Evolutionary conservation across 2,113 vertebrate species (phyloP).

Genomic region (Propithecus coquereli): DNA sequence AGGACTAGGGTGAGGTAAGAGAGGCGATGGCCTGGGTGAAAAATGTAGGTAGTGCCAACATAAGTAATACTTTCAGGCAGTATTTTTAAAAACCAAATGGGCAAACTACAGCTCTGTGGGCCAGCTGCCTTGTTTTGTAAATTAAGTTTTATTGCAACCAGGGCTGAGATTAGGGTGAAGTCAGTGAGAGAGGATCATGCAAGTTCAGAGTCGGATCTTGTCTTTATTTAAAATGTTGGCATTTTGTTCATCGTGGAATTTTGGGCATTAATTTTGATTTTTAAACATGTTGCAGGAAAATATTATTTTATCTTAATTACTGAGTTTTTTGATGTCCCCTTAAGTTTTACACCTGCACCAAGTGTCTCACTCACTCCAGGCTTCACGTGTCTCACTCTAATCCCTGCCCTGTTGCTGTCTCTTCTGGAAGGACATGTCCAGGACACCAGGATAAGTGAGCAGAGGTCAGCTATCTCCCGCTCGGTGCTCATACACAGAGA

Average conservation of each 20-base stretch:
- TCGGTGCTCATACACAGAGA: not conserved
- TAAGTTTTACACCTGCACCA: not conserved
- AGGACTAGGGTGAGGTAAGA: not conserved
- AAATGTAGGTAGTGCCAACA: not conserved
- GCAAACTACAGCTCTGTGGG: not conserved
- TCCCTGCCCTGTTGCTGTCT: not conserved
- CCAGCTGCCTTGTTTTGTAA: not conserved
- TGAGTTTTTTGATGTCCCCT: not conserved
- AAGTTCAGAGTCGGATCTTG: not conserved
- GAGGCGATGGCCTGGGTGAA: not conserved
- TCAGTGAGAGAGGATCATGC: not conserved
- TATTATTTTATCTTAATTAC: not conserved
- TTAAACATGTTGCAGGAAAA: not conserved
- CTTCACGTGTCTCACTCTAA: not conserved
- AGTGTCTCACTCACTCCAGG: not conserved
- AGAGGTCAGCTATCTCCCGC: not conserved
- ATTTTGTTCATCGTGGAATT: not conserved
- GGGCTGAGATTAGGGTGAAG: not conserved
- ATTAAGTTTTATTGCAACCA: slow-evolving; percentile 9
- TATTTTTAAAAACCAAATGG: not conserved
- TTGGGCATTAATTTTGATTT: not conserved
- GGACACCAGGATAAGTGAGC: not conserved
- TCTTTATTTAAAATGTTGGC: not conserved
- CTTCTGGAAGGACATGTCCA: not conserved
- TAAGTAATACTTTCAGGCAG: not conserved